phyloP scores from a whole-genome alignment of 2,888 invertebrate species.

The Meta bourneti region DNA sequence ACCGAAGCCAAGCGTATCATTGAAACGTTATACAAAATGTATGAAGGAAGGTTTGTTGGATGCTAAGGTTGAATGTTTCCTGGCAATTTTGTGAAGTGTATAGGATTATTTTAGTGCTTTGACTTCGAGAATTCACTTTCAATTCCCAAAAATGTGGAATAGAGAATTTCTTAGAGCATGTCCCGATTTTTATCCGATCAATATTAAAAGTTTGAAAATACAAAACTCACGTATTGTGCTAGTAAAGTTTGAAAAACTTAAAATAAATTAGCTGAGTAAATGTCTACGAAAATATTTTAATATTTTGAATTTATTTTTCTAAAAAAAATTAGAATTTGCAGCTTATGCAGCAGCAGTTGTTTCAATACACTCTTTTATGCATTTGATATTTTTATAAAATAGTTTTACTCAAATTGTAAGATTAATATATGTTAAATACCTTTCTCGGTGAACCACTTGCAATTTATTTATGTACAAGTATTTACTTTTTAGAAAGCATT shows the following conservation, averaged over 20 bases:
- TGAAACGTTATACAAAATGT: constrained; percentile 67
- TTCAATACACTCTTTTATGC: background rate
- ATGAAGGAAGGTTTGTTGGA: constrained; percentile 57
- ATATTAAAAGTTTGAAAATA: constrained; percentile 36
- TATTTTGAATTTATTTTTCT: background rate
- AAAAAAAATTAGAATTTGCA: background rate
- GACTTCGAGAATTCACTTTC: constrained; percentile 69
- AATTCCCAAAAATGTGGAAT: constrained; percentile 57
- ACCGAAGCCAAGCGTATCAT: constrained; percentile 49
- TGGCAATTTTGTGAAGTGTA: constrained; percentile 75
- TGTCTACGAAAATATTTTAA: too few relatives aligned
- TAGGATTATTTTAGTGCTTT: constrained; percentile 74
- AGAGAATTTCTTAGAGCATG: constrained; percentile 7
- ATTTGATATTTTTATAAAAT: background rate
- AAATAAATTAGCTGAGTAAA: too few relatives aligned
- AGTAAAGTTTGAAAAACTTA: background rate
- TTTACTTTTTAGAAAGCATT: too few relatives aligned
- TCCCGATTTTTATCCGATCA: background rate
- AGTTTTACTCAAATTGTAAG: too few relatives aligned
- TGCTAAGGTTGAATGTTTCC: constrained; percentile 52
- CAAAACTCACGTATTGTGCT: background rate
- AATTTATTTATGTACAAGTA: too few relatives aligned
- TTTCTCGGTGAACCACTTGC: too few relatives aligned
- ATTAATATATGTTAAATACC: too few relatives aligned
- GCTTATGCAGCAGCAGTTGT: background rate